Conservation (phyloP, 2,888 invertebrate species). For the Chaitophorus viminalis region DNA sequence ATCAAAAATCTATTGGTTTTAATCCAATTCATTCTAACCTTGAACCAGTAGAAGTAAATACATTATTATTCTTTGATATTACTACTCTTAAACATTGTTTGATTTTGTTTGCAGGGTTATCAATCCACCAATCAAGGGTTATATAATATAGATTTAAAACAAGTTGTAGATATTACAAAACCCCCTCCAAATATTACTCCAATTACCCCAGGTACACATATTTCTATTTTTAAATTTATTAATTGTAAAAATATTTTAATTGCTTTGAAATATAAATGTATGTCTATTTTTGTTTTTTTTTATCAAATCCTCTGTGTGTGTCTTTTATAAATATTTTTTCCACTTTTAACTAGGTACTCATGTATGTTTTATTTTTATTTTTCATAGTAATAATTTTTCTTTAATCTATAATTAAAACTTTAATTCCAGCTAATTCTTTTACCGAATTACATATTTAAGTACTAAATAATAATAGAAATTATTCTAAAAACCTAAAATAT, state of each 20-base stretch:
- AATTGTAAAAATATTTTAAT: not conserved
- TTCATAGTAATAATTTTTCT: not conserved
- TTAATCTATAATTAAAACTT: slow-evolving; percentile 15
- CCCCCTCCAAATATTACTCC: slow-evolving; percentile 52
- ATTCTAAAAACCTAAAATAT: not conserved
- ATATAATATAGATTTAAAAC: slow-evolving; percentile 54
- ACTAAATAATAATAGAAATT: slow-evolving; percentile 24
- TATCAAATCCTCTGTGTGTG: not conserved
- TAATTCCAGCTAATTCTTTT: not conserved
- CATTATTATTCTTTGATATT: not conserved
- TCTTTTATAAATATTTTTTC: not conserved
- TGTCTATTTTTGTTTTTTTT: not conserved
- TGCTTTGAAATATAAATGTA: no score
- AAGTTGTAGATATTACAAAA: slow-evolving; percentile 53
- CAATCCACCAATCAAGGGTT: slow-evolving; percentile 49
- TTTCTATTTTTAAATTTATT: not conserved
- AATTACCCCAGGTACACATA: slow-evolving; percentile 40
- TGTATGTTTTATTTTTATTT: not conserved
- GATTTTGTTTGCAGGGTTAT: slow-evolving; percentile 30
- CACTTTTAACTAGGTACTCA: not conserved
- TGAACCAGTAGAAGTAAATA: slow-evolving; percentile 49
- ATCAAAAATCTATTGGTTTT: slow-evolving; percentile 41
- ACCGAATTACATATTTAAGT: slow-evolving; percentile 21
- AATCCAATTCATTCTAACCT: slow-evolving; percentile 43
- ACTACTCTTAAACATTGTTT: not conserved